These are phyloP conservation scores for Gracilinanus agilis DNA, from an alignment of 2,113 vertebrate species.

Conservation along the genomic window DNA sequence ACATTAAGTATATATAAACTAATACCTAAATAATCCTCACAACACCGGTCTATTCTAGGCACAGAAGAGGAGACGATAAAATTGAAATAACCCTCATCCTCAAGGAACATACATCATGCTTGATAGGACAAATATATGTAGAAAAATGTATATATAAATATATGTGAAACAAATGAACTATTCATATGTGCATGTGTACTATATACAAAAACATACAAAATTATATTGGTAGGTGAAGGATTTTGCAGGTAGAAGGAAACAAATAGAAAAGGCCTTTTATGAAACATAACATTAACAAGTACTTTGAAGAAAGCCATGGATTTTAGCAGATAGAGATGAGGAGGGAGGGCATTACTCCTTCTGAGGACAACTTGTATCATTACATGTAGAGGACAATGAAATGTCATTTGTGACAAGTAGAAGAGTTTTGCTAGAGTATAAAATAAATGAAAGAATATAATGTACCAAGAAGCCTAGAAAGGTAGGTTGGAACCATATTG, in stretches of 20 bases:
- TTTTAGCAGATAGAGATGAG: neutral
- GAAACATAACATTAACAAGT: neutral
- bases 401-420: neutral
- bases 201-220: too few relatives aligned
- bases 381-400: neutral
- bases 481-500: too few relatives aligned
- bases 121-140: too few relatives aligned
- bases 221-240: neutral
- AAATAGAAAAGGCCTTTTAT: neutral
- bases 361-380: neutral
- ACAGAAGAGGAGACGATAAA: neutral
- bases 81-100: neutral
- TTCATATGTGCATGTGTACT: neutral
- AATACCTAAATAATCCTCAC: too few relatives aligned
- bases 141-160: neutral
- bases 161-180: neutral
- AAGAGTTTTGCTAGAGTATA: neutral
- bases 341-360: too few relatives aligned
- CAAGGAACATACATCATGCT: neutral
- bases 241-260: neutral
- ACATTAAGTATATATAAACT: too few relatives aligned
- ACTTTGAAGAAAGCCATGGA: neutral
- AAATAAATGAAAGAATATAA: too few relatives aligned
- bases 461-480: too few relatives aligned
- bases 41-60: too few relatives aligned